Base-by-base conservation (phyloP, 2,113 vertebrate genomes). In the Odontesthes bonariensis region DNA sequence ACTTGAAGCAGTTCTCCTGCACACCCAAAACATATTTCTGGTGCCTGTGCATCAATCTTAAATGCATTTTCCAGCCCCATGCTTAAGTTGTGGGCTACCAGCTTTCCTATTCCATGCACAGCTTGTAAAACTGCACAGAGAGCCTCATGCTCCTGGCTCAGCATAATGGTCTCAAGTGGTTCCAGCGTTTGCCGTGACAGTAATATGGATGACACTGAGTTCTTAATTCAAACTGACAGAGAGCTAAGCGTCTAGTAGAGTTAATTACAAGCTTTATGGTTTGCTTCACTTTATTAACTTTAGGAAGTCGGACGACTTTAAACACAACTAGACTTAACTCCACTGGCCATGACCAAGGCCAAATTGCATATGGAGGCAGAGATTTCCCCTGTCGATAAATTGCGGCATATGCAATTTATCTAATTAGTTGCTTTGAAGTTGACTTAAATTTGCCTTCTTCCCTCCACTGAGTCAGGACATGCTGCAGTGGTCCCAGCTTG, bases 321-420 rank as follows among this genome's bases (percentile, higher is more conserved):
- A 91, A 85, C 33, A 61, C 79, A 84, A 35, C 64, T 44, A 62
- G 77, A 79, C 74, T 32, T 71, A n/a, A 82, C 69, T 85, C 85
- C 77, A 71, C n/a, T 63, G 85, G 75, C 87, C 72, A 74, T 66
- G 76, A 87, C 85, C 79, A 66, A 57, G 82, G 69, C 69, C 75
- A 85, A 79, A 85, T 79, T 86, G 80, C 69, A 77, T 17, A 71
- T 64, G 66, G 72, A 58, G 65, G 57, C 54, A 79, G 47, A 85
- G 52, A 79, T 81, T 80, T 82, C 78, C 81, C 79, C 49, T 38
- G 78, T 67, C 44, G 55, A 86, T 88, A 80, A 86, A 19, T 81
- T 75, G 77, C 69, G 87, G 79, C 75, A 88, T 82, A 77, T 86
- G 81, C 80, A 87, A 87, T 91, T 88, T 82, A 87, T 88, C 80